Base-by-base conservation (phyloP, 2,797 vertebrate genomes). In the Fringilla coelebs region DNA sequence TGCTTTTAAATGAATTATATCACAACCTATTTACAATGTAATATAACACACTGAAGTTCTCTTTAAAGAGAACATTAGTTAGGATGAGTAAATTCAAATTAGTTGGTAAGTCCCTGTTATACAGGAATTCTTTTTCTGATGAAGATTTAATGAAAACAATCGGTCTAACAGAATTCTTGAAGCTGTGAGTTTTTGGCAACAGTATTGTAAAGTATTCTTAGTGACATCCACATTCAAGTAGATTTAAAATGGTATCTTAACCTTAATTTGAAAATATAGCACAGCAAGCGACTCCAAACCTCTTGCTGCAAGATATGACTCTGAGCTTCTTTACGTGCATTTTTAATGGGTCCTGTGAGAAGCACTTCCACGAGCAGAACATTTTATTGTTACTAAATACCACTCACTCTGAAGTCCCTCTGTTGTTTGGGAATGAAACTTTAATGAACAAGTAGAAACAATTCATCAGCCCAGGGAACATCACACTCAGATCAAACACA, bases 71-170 rank as follows among this genome's bases (percentile, higher is more conserved):
- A 96, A 74, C 48, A 76, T 74, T 89, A 85, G 45, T 87, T 78
- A 46, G 58, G 61, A 81, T 41, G 73, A 86, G 63, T 76, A 92
- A 93, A 95, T 85, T 96, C 48, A 85, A 82, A 89, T 91, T 88
- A 80, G 34, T 93, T 77, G 15, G 6, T 76, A 85, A 84, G 84
- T 65, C 51, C 11, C 13, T 89, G 41, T 61, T 90, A 16, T 12
- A 52, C 2, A 79, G 45, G 70, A 85, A 62, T 72, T 87, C 6
- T 81, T 85, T 84, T 85, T 67, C 72, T 88, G 91, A 94, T 55
- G 40, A 94, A 96, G 89, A 88, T 76, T 79, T 95, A 93, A 96
- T 95, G 89, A 96, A 96, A 96, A 76, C 52, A 89, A 74, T 90
- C 57, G 55, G 41, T 88, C 58, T 88, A 97, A 79, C 32, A 78